phyloP scores from a whole-genome alignment of 2,797 vertebrate species.

The Podarcis lilfordi region DNA sequence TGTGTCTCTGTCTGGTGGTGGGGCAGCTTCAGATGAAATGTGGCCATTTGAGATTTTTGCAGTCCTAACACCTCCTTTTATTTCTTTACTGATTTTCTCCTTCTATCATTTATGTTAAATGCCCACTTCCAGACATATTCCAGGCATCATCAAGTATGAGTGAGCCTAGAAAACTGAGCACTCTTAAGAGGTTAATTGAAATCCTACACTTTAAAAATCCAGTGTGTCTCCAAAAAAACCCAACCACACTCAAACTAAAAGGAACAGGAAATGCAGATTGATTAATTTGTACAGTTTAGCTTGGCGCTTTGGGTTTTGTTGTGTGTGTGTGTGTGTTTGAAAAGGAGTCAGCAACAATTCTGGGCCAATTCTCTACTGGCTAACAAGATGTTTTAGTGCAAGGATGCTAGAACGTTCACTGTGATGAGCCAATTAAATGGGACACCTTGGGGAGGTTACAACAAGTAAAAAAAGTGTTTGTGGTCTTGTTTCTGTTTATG shows the following conservation, averaged over 20 bases:
- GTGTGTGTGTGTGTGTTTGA: not conserved
- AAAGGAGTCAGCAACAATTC: not conserved
- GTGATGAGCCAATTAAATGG: not conserved
- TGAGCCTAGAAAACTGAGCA: rapidly evolving
- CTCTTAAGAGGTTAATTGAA: not conserved
- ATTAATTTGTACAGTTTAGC: not conserved
- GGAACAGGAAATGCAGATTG: not conserved
- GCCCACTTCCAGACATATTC: too few relatives aligned
- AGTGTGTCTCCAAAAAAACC: not conserved
- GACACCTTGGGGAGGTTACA: not conserved
- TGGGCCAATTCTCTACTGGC: not conserved
- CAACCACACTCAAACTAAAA: not conserved
- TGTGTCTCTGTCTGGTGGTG: too few relatives aligned
- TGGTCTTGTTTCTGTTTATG: not conserved
- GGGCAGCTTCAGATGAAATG: not conserved
- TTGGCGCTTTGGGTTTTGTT: not conserved
- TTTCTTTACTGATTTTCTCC: rapidly evolving
- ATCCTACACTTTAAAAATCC: not conserved
- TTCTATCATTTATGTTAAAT: not conserved
- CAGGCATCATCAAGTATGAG: too few relatives aligned
- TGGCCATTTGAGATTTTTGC: not conserved
- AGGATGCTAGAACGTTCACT: not conserved
- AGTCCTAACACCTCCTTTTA: rapidly evolving
- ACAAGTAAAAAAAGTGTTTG: not conserved
- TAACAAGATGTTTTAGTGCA: not conserved